Evolutionary conservation across 2,797 vertebrate species (phyloP), one percentile per base, ranked within the genome.

Genomic region (Acanthurus tractus): DNA sequence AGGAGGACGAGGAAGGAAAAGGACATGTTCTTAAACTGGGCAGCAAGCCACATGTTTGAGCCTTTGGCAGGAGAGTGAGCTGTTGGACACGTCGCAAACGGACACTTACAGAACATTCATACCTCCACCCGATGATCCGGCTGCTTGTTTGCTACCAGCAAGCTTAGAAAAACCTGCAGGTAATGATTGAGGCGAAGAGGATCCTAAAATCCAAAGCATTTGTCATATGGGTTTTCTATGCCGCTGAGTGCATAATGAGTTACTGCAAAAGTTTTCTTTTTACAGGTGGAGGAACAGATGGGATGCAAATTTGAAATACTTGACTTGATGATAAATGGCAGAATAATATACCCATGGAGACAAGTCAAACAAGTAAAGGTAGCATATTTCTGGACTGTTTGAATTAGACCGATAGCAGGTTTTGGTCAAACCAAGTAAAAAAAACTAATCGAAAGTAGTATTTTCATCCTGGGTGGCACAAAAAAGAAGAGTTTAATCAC

Each of bases 1-100:
- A 15, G 6, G 55, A 73, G 40, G 74, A 85, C 78, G 83, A 83
- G 66, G 67, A 81, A 86, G 63, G 70, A 55, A 53, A 87, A 86
- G 84, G 88, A 89, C 81, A 23, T 68, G 59, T 79, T 81, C 76
- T 80, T 76, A 68, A 62, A 83, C 83, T 82, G 87, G 89, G 87
- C 87, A 71, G 57, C 36, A 56, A 78, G 91, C 88, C 88, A 90
- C 63, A 50, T 56, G 48, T 87, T 78, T 66, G 58, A 82, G 78
- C 76, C 45, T 58, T 79, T 85, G 86, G 85, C 84, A 83, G 77
- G 14, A 42, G 63, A 50, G 6, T 14, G 45, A 70, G 74, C 76
- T 61, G 74, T 64, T 50, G 64, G 63, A 75, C 72, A 87, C 25
- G 70, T 75, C 75, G 82, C 63, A 72, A 85, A 74, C 55, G 40